phyloP scores from a whole-genome alignment of 2,888 invertebrate genomes.

The Synergus laeviventris region DNA sequence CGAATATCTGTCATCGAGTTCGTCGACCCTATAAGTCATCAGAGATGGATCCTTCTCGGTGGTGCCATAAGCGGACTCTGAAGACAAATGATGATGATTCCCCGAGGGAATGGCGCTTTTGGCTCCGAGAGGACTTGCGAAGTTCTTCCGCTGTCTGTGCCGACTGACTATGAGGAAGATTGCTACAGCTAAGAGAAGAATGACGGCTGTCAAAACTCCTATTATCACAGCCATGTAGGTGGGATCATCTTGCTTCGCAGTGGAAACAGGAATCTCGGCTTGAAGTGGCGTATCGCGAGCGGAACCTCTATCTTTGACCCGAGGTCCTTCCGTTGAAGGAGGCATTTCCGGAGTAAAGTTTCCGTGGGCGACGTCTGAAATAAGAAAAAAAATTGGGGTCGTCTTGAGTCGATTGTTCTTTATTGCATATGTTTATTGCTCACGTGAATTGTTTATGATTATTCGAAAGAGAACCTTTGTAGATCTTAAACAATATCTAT shows the following conservation, averaged over 20 bases:
- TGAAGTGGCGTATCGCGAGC: conserved; percentile 63
- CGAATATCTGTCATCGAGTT: conserved; percentile 78
- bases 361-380: conserved; percentile 78
- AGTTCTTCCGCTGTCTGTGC: conserved; percentile 77
- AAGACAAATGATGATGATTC: conserved; percentile 76
- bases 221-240: conserved; percentile 79
- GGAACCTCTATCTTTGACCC: conserved; percentile 67
- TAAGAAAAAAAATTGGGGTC: conserved; percentile 16
- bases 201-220: conserved; percentile 79
- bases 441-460: no score
- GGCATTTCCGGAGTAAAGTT: conserved; percentile 78
- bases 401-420: not conserved
- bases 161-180: conserved; percentile 79
- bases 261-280: conserved; percentile 74
- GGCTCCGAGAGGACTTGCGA: conserved; percentile 76
- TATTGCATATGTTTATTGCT: no score
- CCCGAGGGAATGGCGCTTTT: conserved; percentile 75
- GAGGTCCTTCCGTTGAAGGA: conserved; percentile 73
- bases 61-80: conserved; percentile 78
- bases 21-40: conserved; percentile 79
- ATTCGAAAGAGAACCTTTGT: not conserved
- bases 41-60: conserved; percentile 78
- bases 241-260: conserved; percentile 77
- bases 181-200: conserved; percentile 78
- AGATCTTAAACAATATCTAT: not conserved